phyloP scores from a whole-genome alignment of 2,797 vertebrate genomes.

The Thamnophis elegans region DNA sequence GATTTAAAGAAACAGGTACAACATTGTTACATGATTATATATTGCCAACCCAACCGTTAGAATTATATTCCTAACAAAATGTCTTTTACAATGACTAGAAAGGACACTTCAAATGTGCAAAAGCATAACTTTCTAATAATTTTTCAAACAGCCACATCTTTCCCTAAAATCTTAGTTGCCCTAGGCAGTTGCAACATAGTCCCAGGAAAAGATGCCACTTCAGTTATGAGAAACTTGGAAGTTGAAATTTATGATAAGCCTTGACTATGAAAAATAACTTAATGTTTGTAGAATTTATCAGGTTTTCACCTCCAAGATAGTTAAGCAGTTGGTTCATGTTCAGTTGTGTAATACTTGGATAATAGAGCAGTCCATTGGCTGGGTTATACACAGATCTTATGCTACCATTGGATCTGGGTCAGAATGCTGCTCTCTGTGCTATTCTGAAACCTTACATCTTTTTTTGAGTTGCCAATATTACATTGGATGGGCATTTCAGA shows the following conservation, averaged over 20 bases:
- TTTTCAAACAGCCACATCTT: neutral
- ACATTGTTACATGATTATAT: too few species aligned
- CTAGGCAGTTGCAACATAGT: neutral
- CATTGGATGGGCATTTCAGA: neutral
- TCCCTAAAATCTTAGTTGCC: neutral
- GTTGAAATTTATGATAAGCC: neutral
- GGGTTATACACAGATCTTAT: neutral
- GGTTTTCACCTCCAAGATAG: neutral
- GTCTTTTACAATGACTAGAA: conserved; percentile 34
- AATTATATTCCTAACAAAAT: too few species aligned
- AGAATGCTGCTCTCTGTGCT: neutral
- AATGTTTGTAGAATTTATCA: neutral
- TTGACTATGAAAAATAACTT: neutral
- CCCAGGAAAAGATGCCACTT: neutral
- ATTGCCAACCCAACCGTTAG: too few species aligned
- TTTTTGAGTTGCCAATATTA: neutral
- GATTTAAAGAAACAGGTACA: too few species aligned
- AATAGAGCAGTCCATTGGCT: neutral
- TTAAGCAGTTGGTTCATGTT: neutral
- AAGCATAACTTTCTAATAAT: neutral
- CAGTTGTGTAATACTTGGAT: neutral
- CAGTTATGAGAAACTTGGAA: neutral
- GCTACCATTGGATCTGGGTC: neutral
- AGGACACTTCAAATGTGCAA: neutral
- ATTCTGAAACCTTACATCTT: neutral